A percentile compares a stretch with the other conserved stretches of the same genome.
Evolutionary conservation across 2,888 invertebrate species (phyloP).

Genomic region (Cyaniris semiargus): DNA sequence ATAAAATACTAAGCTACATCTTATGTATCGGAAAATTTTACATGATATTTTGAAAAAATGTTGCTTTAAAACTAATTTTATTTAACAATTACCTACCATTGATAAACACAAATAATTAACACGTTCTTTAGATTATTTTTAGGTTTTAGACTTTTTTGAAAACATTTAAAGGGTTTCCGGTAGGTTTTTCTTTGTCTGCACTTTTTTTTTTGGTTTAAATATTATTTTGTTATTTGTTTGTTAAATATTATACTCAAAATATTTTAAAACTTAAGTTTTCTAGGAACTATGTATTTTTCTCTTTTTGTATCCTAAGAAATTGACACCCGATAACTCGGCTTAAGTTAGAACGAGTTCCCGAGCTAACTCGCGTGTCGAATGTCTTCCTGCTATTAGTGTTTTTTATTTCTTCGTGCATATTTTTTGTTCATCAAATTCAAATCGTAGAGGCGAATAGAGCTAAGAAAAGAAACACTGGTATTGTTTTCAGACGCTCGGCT

Average conservation of each 20-base stretch:
- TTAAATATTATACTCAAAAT: neutral
- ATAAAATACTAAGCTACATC: too few species aligned
- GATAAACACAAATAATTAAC: neutral
- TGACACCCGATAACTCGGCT: neutral
- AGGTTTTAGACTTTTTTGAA: neutral
- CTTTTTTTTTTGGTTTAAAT: too few species aligned
- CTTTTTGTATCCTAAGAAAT: neutral
- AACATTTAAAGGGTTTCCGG: neutral
- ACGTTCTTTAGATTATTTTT: neutral
- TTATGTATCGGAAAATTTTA: neutral
- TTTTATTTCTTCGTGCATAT: constrained; percentile 44
- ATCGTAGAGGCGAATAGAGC: constrained; percentile 37
- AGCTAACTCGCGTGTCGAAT: constrained; percentile 51
- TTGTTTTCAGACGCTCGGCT: neutral
- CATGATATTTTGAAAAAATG: neutral
- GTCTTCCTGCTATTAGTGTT: constrained; percentile 46
- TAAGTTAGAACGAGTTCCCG: constrained; percentile 44
- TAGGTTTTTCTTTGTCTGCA: neutral
- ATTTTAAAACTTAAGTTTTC: neutral
- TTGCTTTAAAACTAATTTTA: too few species aligned
- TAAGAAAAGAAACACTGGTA: constrained; percentile 32
- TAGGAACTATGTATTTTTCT: neutral
- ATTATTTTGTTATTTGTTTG: neutral
- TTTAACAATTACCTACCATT: too few species aligned
- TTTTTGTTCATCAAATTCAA: constrained; percentile 44